Conservation (phyloP, 30 jellyfish, hydroid and myxozoan species). For the Aurelia aurita region DNA sequence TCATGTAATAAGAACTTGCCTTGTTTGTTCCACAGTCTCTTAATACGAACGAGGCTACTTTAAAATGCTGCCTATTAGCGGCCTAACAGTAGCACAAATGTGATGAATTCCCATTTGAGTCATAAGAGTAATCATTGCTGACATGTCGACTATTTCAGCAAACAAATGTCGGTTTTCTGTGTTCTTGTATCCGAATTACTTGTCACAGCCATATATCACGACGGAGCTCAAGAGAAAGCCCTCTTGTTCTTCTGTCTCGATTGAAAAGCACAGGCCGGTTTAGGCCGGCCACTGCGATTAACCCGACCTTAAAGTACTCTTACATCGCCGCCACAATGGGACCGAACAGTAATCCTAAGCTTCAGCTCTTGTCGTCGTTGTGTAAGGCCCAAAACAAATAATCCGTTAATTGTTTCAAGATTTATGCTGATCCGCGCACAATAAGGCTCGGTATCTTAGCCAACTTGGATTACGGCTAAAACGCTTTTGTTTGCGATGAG, state of each 20-base stretch:
- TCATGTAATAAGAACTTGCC: too few relatives aligned
- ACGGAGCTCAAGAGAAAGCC: constrained; percentile 26
- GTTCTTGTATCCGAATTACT: constrained; percentile 37
- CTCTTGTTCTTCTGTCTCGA: constrained; percentile 39
- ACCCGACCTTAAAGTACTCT: constrained; percentile 35
- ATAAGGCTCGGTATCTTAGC: constrained; percentile 58
- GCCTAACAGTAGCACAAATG: too few relatives aligned
- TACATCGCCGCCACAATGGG: constrained; percentile 61
- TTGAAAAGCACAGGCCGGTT: constrained; percentile 59
- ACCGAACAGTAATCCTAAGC: constrained; percentile 57
- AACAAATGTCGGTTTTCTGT: constrained; percentile 61
- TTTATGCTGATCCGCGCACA: constrained; percentile 42
- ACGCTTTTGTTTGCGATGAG: constrained; percentile 51
- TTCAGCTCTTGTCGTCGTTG: constrained; percentile 69
- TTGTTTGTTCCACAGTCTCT: too few relatives aligned
- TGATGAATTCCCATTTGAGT: too few relatives aligned
- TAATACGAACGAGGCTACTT: too few relatives aligned
- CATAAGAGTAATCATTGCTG: background rate
- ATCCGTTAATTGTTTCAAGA: constrained; percentile 53
- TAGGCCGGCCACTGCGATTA: constrained; percentile 53
- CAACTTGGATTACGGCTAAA: constrained; percentile 38
- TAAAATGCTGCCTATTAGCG: too few relatives aligned
- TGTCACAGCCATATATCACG: constrained; percentile 47
- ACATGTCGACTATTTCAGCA: constrained; percentile 28
- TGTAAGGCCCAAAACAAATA: constrained; percentile 76